Evolutionary conservation across 30 jellyfish, hydroid and myxozoan species (phyloP).

Genomic region (Aurelia aurita): DNA sequence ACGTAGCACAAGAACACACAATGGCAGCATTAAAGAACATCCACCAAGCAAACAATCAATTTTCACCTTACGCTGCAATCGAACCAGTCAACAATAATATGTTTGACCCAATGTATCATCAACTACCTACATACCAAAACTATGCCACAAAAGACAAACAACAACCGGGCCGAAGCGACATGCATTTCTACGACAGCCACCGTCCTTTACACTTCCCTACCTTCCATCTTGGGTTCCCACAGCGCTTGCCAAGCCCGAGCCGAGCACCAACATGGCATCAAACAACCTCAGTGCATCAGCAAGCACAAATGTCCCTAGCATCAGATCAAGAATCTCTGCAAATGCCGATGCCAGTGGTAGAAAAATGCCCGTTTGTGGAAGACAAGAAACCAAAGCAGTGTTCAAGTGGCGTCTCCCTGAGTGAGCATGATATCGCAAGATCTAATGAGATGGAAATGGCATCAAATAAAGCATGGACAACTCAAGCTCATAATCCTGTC

Average conservation of each 20-base stretch:
- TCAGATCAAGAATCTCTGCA: constrained; percentile 50
- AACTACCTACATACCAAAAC: constrained; percentile 51
- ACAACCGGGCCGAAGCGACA: constrained; percentile 27
- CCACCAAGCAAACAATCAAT: constrained; percentile 48
- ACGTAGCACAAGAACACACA: constrained; percentile 74
- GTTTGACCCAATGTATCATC: constrained; percentile 68
- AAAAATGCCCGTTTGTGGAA: constrained; percentile 54
- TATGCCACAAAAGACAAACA: constrained; percentile 44
- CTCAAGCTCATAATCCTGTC: constrained; percentile 44
- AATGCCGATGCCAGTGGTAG: constrained; percentile 33
- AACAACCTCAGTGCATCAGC: constrained; percentile 67
- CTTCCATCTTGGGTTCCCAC: constrained; percentile 63
- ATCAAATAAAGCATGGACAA: constrained; percentile 32
- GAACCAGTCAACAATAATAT: constrained; percentile 42
- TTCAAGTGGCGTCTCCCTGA: not conserved
- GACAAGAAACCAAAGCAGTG: constrained; percentile 49
- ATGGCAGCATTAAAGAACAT: constrained; percentile 71
- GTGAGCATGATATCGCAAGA: constrained; percentile 29
- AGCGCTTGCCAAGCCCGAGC: constrained; percentile 68
- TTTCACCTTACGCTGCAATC: constrained; percentile 26
- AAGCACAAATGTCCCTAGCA: constrained; percentile 67
- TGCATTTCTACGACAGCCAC: constrained; percentile 56
- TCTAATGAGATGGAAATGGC: constrained; percentile 33
- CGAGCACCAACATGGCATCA: constrained; percentile 73
- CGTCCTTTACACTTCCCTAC: constrained; percentile 66